Base-by-base conservation (phyloP, 2,797 vertebrate species). In the Hydrophis major region DNA sequence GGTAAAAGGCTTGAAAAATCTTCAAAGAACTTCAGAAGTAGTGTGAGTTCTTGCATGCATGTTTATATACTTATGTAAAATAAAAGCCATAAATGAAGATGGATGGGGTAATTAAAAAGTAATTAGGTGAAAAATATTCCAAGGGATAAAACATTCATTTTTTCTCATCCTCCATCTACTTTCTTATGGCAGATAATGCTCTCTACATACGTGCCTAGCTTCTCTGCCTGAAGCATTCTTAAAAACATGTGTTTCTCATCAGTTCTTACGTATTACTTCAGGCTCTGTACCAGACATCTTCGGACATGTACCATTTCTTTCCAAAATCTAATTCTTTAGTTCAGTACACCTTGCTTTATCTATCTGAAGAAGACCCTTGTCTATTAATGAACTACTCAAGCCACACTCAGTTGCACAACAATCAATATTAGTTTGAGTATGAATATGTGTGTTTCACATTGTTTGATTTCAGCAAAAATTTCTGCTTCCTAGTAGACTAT, bases 201-300 rank as follows among this genome's bases (percentile, higher is more conserved):
- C 0, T 22, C 63, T 1, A 0, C 93, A 94, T 90, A 83, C 14
- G 18, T 16, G 59, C 60, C 2, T 20, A 22, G 90, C 11, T 61
- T 95, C 20, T 55, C 69, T 89, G 89, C 60, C 87, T 92, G 32
- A 93, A 59, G 2, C 92, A 92, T 89, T 90, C 25, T 60, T 87
- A 4, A 1, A 92, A 95, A 93, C 94, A 93, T 94, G 63, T 93
- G 89, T 92, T 92, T 56, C 92, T 92, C 78, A 92, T 95, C 59
- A 89, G n/a, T 86, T 93, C 47, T 63, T 92, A 74, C 10, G 2
- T 89, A 60, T 12, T 18, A 93, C 93, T 94, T 93, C 59, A 92
- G 86, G 90, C 66, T 16, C 22, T 13, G 2, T 53, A 47, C 93
- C 86, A 90, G 78, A 92, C 89, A 27, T 63, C 53, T 61, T 89